Percentiles rank a stretch among this genome's conserved stretches.
Evolutionary conservation across 2,888 invertebrate genomes (phyloP).

Genomic region (Drosophila colorata): DNA sequence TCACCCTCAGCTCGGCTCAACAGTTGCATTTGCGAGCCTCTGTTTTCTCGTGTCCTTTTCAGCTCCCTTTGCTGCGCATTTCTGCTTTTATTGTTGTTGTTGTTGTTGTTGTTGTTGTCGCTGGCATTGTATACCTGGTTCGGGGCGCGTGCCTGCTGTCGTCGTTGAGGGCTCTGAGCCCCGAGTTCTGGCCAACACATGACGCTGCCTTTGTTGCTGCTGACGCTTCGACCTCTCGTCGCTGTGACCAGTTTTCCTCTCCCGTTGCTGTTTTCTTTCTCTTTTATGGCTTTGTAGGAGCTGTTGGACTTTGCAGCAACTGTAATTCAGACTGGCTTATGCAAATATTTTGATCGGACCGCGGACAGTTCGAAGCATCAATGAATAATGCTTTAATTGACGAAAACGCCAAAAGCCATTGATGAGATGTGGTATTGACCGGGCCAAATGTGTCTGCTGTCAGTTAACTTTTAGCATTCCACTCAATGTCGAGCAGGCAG

Average conservation of each 20-base stretch:
- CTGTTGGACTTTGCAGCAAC: conserved; percentile 41
- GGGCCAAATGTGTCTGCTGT: not conserved
- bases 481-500: too few species aligned
- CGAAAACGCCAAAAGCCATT: conserved; percentile 28
- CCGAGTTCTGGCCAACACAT: conserved; percentile 56
- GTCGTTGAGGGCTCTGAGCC: conserved; percentile 61
- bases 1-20: conserved; percentile 64
- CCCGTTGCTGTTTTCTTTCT: conserved; percentile 2
- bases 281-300: conserved; percentile 7
- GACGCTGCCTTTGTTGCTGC: conserved; percentile 56
- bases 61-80: conserved; percentile 21
- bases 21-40: conserved; percentile 65
- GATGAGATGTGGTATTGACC: conserved; percentile 30
- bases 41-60: conserved; percentile 49
- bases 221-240: conserved; percentile 26
- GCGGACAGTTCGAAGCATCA: conserved; percentile 46
- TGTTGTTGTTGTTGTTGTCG: conserved; percentile 27
- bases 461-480: not conserved
- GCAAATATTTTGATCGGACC: conserved; percentile 73
- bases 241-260: conserved; percentile 31
- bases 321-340: conserved; percentile 69
- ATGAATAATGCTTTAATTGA: conserved; percentile 50
- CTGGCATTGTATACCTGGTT: conserved; percentile 63
- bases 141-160: conserved; percentile 83
- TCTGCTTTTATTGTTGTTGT: conserved; percentile 15